Base-by-base conservation (phyloP, 1,140 invertebrate species). In the Liolophura sinensis region DNA sequence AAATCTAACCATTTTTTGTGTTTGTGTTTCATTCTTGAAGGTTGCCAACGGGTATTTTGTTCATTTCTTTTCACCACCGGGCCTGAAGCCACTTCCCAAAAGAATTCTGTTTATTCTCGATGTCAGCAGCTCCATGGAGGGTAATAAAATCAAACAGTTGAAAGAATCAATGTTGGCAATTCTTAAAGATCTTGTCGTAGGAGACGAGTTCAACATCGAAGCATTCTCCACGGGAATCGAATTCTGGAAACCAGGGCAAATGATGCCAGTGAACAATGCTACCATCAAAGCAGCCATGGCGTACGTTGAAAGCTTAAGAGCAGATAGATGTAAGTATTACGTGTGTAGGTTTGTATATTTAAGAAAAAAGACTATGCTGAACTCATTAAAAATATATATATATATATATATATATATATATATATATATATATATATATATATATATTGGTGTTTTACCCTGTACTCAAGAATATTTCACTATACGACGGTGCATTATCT, bases 41-140 rank as follows among this genome's bases (percentile, higher is more conserved):
- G 84, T 91, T 6, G 88, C 89, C 68, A 88, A 91, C 71, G 91
- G 90, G 0, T 91, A 91, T 81, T 92, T 92, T 82, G 90, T 92
- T 1, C 90, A 92, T 73, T 91, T 90, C 85, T 90, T 91, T 73
- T 87, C 89, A 1, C 90, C 90, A 3, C 57, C 74, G 47, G 80
- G 81, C 55, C 76, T 90, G 25, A 80, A 86, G 46, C 85, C 89
- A 1, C 79, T 91, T 54, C 85, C 82, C 16, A 91, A 91, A 78
- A 87, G 90, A 72, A 89, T 90, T 0, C 85, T 91, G 16, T 92
- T 92, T 76, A 88, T 91, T 4, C 81, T 91, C 65, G 91, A 91
- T 76, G 88, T 89, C 0, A 90, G 89, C 50, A 88, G 89, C 18
- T 91, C 90, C 58, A 92, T 91, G 90, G 80, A 77, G 31, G 90